Evolutionary conservation across 2,888 invertebrate species (phyloP), one percentile per base, ranked within the genome.

Genomic region (Thumatha senex): DNA sequence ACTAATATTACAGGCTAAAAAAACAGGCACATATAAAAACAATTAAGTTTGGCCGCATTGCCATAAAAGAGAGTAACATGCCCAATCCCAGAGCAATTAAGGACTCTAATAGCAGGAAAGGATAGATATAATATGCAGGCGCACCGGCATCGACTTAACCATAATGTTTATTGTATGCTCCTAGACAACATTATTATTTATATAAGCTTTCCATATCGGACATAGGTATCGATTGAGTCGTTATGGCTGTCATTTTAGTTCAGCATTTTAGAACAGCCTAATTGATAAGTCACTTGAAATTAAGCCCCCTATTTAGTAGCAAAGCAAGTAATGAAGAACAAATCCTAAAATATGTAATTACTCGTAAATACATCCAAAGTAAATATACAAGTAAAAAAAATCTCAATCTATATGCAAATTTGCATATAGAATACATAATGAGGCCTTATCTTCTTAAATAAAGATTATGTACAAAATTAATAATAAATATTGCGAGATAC

Each of bases 11-110:
- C 55, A 47, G 44, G 61, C 66, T 79, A 72, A 77, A 86, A 88
- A 89, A 87, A 84, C 84, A 86, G 86, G 79, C 84, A 78, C 78
- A 78, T 89, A 86, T 90, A 87, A 89, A 90, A 87, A 87, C 88
- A 89, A 89, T 90, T 85, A 88, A 79, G 79, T 82, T 82, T 84
- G 87, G 85, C 89, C 90, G 87, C 88, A 77, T 85, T 86, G 87
- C 90, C 87, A 87, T 89, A 89, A 87, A 85, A 80, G 80, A 84
- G 80, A 84, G 84, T 86, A 88, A 86, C 89, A 84, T 78, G 79
- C 84, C 84, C 89, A 85, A 87, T 84, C 80, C 74, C 56, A 78
- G 82, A 82, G 83, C 86, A 89, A 90, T 90, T 89, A 89, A 89
- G 84, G 84, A 81, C 76, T 78, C 82, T 89, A 87, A 89, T 87